These are phyloP conservation scores for Sogatella furcifera DNA, from an alignment of 1,140 invertebrate genomes.

Conservation along the genomic window DNA sequence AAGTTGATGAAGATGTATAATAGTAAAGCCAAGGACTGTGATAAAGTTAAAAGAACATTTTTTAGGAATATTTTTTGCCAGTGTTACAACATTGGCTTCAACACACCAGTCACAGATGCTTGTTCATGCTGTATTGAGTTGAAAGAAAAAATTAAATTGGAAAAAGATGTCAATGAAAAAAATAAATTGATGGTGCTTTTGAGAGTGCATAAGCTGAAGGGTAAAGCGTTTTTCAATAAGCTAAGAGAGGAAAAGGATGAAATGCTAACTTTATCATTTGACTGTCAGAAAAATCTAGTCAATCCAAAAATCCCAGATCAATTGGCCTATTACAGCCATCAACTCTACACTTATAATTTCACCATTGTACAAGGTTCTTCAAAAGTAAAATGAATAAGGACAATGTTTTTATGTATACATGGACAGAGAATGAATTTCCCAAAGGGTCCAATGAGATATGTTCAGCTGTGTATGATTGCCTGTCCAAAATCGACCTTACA, in stretches of 20 bases:
- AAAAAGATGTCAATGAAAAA: neutral
- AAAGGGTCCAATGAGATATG: constrained; percentile 17
- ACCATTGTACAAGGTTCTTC: constrained; percentile 26
- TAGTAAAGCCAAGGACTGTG: neutral
- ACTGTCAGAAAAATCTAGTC: constrained; percentile 32
- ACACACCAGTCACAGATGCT: neutral
- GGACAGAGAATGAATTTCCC: constrained; percentile 25
- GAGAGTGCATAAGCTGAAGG: neutral
- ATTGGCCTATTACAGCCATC: constrained; percentile 29
- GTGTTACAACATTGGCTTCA: constrained; percentile 1
- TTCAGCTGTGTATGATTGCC: constrained; percentile 27
- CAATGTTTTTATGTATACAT: constrained; percentile 26
- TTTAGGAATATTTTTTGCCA: neutral
- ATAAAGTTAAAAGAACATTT: neutral
- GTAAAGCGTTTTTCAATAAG: neutral
- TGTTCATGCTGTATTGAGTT: constrained; percentile 1
- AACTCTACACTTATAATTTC: constrained; percentile 32
- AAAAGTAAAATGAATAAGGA: constrained; percentile 15
- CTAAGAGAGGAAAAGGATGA: neutral
- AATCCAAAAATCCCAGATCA: constrained; percentile 28
- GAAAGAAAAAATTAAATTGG: neutral
- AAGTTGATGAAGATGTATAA: neutral
- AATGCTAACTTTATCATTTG: constrained; percentile 24
- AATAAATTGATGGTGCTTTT: neutral
- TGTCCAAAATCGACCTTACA: constrained; percentile 23